Percentiles rank a stretch among this genome's conserved stretches.
These are phyloP conservation scores for Gallinago solitaria DNA, from an alignment of 2,797 vertebrate genomes.

Conservation along the genomic window DNA sequence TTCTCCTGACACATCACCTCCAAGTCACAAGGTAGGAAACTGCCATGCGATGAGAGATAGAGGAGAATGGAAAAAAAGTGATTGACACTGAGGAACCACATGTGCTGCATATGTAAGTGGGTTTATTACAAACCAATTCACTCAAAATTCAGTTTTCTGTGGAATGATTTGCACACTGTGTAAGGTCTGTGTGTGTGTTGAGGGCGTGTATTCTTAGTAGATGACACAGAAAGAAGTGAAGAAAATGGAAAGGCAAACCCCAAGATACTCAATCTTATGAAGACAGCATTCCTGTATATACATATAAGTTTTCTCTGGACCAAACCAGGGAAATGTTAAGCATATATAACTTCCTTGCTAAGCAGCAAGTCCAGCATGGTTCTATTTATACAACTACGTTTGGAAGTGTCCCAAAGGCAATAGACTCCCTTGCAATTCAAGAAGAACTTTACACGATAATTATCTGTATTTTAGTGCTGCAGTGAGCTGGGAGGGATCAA, in stretches of 20 bases:
- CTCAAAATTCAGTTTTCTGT: background rate
- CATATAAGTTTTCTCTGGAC: background rate
- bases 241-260: background rate
- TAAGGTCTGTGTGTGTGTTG: background rate
- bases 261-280: background rate
- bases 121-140: background rate
- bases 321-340: background rate
- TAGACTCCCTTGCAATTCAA: conserved; percentile 9
- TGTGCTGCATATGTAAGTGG: background rate
- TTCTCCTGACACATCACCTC: background rate
- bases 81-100: background rate
- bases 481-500: background rate
- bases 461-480: conserved; percentile 17
- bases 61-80: background rate
- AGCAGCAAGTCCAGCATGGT: background rate
- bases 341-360: background rate
- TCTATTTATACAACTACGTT: conserved; percentile 40
- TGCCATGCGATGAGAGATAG: background rate
- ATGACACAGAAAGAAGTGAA: background rate
- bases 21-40: background rate
- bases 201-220: background rate
- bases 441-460: conserved; percentile 5
- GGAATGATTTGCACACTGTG: background rate
- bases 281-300: background rate
- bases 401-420: conserved; percentile 23